Evolutionary conservation across 2,113 vertebrate genomes (phyloP).

Genomic region (Ginglymostoma cirratum): DNA sequence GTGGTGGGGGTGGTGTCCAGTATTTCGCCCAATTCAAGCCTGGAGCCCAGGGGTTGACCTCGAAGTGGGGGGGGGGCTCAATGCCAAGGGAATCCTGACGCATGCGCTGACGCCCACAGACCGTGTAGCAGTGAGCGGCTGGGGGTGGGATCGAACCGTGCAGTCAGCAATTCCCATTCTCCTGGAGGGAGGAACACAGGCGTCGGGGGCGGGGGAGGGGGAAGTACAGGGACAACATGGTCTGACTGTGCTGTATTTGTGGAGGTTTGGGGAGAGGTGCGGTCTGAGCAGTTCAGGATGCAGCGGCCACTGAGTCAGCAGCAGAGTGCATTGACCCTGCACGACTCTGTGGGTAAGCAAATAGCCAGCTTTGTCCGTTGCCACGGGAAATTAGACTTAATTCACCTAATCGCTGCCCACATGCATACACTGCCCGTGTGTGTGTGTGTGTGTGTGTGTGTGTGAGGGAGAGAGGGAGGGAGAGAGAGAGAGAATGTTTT

Average conservation of each 20-base stretch:
- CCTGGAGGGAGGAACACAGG: not conserved
- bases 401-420: not conserved
- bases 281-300: slow-evolving; percentile 47
- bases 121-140: not conserved
- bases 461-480: too few species aligned
- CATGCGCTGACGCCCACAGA: slow-evolving; percentile 1
- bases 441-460: not conserved
- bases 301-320: slow-evolving; percentile 56
- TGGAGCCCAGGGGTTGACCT: not conserved
- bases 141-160: not conserved
- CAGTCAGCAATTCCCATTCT: not conserved
- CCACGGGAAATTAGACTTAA: not conserved
- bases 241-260: not conserved
- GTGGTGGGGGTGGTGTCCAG: too few species aligned
- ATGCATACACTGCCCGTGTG: not conserved
- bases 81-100: not conserved
- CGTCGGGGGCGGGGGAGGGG: slow-evolving; percentile 13
- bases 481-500: too few species aligned
- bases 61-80: not conserved
- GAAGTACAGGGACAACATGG: slow-evolving; percentile 35
- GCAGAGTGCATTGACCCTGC: slow-evolving; percentile 56
- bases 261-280: not conserved
- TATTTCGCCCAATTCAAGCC: too few species aligned
- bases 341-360: slow-evolving; percentile 61
- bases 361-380: not conserved